phyloP scores from a whole-genome alignment of 2,797 vertebrate genomes.

The Tympanoctomys barrerae region DNA sequence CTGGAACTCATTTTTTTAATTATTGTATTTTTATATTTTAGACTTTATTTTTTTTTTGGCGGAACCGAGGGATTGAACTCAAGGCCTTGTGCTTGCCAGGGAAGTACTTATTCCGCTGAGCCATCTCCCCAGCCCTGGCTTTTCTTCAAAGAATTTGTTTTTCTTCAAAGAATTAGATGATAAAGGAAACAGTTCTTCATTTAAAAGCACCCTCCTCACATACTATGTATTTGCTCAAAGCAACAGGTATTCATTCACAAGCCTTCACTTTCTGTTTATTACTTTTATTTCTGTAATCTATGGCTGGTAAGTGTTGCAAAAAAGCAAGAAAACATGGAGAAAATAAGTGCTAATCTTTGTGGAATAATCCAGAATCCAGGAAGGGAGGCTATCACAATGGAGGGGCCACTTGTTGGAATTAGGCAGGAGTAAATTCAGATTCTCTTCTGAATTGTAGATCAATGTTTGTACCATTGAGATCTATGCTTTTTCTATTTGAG shows the following conservation, averaged over 20 bases:
- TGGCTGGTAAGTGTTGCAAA: neutral
- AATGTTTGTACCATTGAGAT: neutral
- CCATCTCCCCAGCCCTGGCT: too few species aligned
- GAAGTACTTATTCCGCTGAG: too few species aligned
- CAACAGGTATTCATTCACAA: neutral
- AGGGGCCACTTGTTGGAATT: neutral
- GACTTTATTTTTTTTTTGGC: too few species aligned
- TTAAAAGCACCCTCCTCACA: neutral
- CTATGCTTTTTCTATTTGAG: neutral
- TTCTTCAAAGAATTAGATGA: conserved; percentile 15
- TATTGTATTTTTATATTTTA: too few species aligned
- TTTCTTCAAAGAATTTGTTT: neutral
- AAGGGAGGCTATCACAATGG: neutral
- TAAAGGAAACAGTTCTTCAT: conserved; percentile 32
- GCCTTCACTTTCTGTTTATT: neutral
- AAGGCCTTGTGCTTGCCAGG: too few species aligned
- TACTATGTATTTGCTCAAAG: neutral
- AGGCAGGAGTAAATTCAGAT: neutral
- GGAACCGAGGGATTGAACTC: too few species aligned
- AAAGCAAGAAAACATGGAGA: neutral
- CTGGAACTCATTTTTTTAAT: neutral
- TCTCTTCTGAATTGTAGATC: neutral
- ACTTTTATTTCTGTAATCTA: neutral
- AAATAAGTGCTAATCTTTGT: neutral
- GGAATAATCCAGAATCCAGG: neutral